Evolutionary conservation across 2,113 vertebrate genomes (phyloP), one percentile per base, ranked within the genome.

Genomic region (Pseudopodoces humilis): DNA sequence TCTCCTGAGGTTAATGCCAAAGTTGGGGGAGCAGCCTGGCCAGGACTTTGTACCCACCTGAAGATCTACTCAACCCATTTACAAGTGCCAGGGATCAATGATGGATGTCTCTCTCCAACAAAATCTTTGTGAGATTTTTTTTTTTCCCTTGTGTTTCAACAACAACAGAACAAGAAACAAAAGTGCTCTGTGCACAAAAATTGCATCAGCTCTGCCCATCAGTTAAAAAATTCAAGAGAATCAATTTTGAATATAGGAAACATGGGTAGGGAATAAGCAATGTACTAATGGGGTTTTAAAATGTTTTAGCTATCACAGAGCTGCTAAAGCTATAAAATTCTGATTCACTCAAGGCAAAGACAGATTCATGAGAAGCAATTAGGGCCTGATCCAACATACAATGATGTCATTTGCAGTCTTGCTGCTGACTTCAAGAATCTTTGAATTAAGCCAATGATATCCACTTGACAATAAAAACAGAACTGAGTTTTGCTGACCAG

Each of bases 301-400:
- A 91, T 53, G 75, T 90, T 97, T 94, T 94, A 95, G 86, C 63
- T 46, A 85, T 67, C 74, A 65, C 15, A 76, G 43, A 92, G 82
- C 63, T 92, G 58, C 74, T 92, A 89, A 87, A 96, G 86, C 95
- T 88, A 80, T 95, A 93, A 96, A 94, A 93, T 50, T 88, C n/a
- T 68, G 37, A 82, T 91, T 87, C 89, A 92, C 77, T 90, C 70
- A 85, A 68, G 78, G 75, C 75, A 96, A 94, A 92, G 91, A 85
- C 46, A 92, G 84, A 88, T 80, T 92, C 85, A 70, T 44, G 85
- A 77, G 68, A 91, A 67, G 87, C 87, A 94, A 96, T 94, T 86
- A 93, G 56, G 79, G 79, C 39, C 83, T 86, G 71, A 95, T 93
- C 64, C 75, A 93, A 70, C 1, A 3, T 23, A 76, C 79, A 93